Base-by-base conservation (phyloP, 2,113 vertebrate genomes). In the Tachysurus vachellii region DNA sequence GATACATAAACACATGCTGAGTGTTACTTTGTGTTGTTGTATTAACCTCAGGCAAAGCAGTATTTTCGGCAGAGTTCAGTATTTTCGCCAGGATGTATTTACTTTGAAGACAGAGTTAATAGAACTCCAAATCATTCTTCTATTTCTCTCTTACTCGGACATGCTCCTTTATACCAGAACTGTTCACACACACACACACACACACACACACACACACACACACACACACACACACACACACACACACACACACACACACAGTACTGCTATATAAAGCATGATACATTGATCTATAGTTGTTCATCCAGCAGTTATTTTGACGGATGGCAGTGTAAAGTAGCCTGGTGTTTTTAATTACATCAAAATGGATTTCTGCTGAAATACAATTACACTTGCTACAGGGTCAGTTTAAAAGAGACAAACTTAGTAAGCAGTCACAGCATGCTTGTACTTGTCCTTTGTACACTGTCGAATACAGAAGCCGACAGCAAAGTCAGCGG, bases 11-110 rank as follows among this genome's bases (percentile, higher is more conserved):
- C 88, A 88, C 70, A 59, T 85, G 76, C 86, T 62, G 87, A 64
- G 82, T 85, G 88, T 57, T 85, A 50, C 71, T 73, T 73, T 85
- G 85, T 79, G 47, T 82, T 86, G 84, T 88, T 61, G 53, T 82
- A 83, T 89, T 89, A 89, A 88, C 87, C 83, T 83, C 83, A 86
- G 42, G 31, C 11, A 19, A 76, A 61, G 62, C 57, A n/a, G n/a
- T n/a, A n/a, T n/a, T n/a, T n/a, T n/a, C n/a, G n/a, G n/a, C n/a
- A 84, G 75, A 90, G 86, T 87, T 85, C 85, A 90, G 84, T 85
- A 88, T 87, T 85, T 82, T 83, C 85, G 70, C 68, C 85, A 85
- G 77, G 81, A 31, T 82, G 75, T 75, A 53, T 90, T 88, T 86
- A 82, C 42, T 79, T 71, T 61, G 53, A 85, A 68, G 31, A 64